phyloP scores from a whole-genome alignment of 1,140 invertebrate species.

The Cyclina sinensis region DNA sequence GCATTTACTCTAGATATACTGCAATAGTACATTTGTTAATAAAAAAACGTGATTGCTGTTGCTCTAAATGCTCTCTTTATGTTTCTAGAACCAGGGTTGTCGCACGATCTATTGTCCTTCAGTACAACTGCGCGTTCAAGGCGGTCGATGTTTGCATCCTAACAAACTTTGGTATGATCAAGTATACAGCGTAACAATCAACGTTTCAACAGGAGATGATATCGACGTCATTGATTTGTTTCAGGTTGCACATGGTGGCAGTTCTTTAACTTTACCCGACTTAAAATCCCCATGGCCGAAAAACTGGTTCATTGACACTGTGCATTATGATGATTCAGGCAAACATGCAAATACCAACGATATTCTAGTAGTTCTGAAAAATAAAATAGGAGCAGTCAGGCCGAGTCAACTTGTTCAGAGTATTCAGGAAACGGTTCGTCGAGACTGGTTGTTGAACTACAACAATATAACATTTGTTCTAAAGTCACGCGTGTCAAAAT shows the following conservation, averaged over 20 bases:
- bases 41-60: too few relatives aligned
- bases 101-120: neutral
- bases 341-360: neutral
- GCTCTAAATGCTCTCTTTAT: neutral
- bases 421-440: neutral
- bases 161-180: neutral
- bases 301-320: neutral
- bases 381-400: neutral
- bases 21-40: too few relatives aligned
- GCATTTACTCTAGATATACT: too few relatives aligned
- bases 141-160: neutral
- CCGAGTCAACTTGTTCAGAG: neutral
- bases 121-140: neutral
- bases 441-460: neutral
- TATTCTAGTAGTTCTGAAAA: neutral
- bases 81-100: neutral
- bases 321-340: neutral
- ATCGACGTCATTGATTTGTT: neutral
- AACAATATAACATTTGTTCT: neutral
- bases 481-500: neutral
- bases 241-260: neutral
- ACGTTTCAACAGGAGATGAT: neutral
- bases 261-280: neutral
- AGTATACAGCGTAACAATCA: neutral
- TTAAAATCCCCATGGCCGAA: neutral